Evolutionary conservation across 2,888 invertebrate genomes (phyloP), one percentile per base, ranked within the genome.

Genomic region (Baccha elongata): DNA sequence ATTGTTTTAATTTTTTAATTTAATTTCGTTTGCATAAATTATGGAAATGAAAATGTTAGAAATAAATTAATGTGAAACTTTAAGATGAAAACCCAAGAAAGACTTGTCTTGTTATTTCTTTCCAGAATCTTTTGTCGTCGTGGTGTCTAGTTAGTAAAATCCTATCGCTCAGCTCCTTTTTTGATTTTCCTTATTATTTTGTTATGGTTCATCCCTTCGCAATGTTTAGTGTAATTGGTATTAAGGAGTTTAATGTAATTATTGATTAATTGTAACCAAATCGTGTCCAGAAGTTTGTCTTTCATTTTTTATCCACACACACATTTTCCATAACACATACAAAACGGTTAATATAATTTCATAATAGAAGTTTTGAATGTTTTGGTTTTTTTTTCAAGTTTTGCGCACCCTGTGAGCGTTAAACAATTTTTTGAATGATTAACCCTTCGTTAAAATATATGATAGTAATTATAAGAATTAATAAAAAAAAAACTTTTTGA

Each of bases 251-350:
- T 37, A 60, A 52, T 67, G 76, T 76, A 72, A 76, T 81, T 81
- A 76, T 81, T 81, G 71, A 81, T 81, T 76, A 67, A 76, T 72
- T 76, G 76, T 81, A 81, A 81, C 81, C 81, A 81, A 81, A 81
- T 81, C 81, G 76, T 76, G 32, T 60, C 26, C 53, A 58, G 23
- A 64, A 67, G 26, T 60, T 58, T 32, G 26, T 76, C 52, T 60
- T 23, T 50, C 19, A 40, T 50, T 62, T 73, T 76, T 42, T 55
- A 58, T 26, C 40, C 58, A 58, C 58, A 60, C 48, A 79, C 48
- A 81, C 75, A 81, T 65, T 60, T 80, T 75, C 80, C 75, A 75
- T 80, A 37, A 52, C 68, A 67, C 10, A 52, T 23, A 32, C 8
- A 32, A 26, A 40, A 40, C n/a, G 23, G 37, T 62, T 40, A 64